Evolutionary conservation across 2,797 vertebrate species (phyloP).

Genomic region (Gymnoscopelus braueri): DNA sequence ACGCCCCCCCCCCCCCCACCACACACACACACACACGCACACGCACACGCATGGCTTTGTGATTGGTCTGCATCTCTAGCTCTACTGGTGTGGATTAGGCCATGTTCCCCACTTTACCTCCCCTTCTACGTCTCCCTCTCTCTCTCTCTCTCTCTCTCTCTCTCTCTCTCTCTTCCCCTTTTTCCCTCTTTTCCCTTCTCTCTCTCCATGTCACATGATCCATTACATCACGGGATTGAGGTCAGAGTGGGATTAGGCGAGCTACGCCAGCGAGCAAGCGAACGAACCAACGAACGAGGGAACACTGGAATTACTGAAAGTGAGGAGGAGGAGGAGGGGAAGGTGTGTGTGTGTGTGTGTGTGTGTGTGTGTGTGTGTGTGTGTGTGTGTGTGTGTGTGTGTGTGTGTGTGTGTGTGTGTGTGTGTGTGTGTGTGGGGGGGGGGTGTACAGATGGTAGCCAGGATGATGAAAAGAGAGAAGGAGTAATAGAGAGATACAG

Average conservation of each 20-base stretch:
- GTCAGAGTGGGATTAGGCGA: slow-evolving; percentile 83
- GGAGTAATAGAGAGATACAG: slow-evolving; percentile 1
- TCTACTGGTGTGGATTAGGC: slow-evolving; percentile 67
- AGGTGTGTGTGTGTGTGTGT: slow-evolving; percentile 10
- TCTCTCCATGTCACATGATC: slow-evolving; percentile 77
- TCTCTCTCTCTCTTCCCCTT: slow-evolving; percentile 40
- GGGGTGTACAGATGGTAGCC: not conserved
- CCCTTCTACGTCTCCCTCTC: slow-evolving; percentile 50
- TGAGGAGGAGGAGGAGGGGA: slow-evolving; percentile 51
- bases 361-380: too few relatives aligned
- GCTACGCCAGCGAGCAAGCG: slow-evolving; percentile 42
- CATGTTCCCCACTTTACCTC: slow-evolving; percentile 64
- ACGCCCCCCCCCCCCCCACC: too few relatives aligned
- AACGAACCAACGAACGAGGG: slow-evolving; percentile 59
- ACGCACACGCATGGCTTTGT: slow-evolving; percentile 40
- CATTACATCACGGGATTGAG: slow-evolving; percentile 88
- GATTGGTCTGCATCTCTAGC: slow-evolving; percentile 69
- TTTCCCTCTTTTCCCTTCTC: slow-evolving; percentile 24
- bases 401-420: too few relatives aligned
- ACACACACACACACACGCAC: not conserved
- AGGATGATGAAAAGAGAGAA: slow-evolving; percentile 8
- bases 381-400: too few relatives aligned
- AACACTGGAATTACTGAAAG: slow-evolving; percentile 69
- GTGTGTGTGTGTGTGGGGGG: too few relatives aligned
- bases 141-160: slow-evolving; percentile 30